Evolutionary conservation across 2,888 invertebrate genomes (phyloP), one percentile per base, ranked within the genome.

Genomic region (Aricia artaxerxes): DNA sequence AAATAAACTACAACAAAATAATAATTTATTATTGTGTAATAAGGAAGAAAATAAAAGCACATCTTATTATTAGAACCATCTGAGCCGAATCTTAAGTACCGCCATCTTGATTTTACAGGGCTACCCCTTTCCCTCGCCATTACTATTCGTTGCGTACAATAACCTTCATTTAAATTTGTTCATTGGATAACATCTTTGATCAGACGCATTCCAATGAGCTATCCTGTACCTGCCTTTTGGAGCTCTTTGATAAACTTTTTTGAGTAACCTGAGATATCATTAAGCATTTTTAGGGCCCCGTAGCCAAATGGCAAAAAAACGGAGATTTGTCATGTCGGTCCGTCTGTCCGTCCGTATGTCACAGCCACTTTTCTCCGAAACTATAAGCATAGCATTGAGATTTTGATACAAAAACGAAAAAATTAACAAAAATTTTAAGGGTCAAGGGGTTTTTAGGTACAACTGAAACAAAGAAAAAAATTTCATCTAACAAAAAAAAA

Each of bases 81-180:
- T 57, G 16, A 1, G 16, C 49, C 57, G 16, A 38, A 69, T 69
- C 69, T 69, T 38, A 16, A 60, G 31, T 76, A 40, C 61, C 75
- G n/a, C 73, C 73, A 73, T 61, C 61, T 75, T 78, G 78, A 78
- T 78, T 73, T 78, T 75, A 72, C 77, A 79, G 78, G 78, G 81
- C 44, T 76, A 80, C 81, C 78, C 79, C 80, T 79, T 82, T 82
- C 69, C 57, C 80, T 82, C 49, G 69, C 73, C 78, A 81, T 82
- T 82, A 81, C 80, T 82, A 82, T 83, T 82, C 83, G 80, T 80
- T 57, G 57, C 16, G 57, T 6, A 35, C 57, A 35, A 57, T 76
- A 35, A 76, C 76, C 76, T 76, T 76, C 13, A 76, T 57, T 76
- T 53, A 76, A 76, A 76, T 75, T 75, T 49, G 76, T 76, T 76